A percentile compares a stretch with the other conserved stretches of the same genome.
Conservation (phyloP, 2,113 vertebrate genomes). For the Malurus cyaneus region DNA sequence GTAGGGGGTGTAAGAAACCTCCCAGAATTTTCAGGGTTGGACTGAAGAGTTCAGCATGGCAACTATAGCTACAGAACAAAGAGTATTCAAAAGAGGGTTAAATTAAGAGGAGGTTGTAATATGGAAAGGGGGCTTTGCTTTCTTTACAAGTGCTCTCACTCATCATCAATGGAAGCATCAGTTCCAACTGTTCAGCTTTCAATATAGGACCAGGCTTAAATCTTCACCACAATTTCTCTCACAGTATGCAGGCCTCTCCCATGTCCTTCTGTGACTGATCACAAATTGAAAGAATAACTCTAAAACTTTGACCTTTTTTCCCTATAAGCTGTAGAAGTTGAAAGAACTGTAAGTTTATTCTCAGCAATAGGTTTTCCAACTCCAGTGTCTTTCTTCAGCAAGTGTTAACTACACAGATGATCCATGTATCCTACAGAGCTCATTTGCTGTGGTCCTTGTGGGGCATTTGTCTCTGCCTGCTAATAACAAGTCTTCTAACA, state of each 20-base stretch:
- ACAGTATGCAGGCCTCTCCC: not conserved
- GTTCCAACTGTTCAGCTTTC: not conserved
- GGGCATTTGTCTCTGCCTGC: not conserved
- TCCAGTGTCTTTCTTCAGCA: not conserved
- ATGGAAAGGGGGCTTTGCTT: not conserved
- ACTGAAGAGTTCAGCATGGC: not conserved
- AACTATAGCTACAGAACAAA: not conserved
- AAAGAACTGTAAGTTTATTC: not conserved
- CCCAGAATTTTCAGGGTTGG: not conserved
- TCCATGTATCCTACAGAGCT: not conserved
- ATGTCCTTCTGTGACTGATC: not conserved
- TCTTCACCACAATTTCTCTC: not conserved
- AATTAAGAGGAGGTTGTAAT: constrained; percentile 1
- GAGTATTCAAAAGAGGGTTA: not conserved
- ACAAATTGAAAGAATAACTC: not conserved
- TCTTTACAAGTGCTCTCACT: not conserved
- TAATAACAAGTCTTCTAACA: not conserved
- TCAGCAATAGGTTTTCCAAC: not conserved
- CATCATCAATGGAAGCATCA: not conserved
- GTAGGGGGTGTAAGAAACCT: not conserved
- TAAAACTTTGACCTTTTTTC: not conserved
- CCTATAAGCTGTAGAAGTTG: not conserved
- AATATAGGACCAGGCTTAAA: not conserved
- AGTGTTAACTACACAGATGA: not conserved
- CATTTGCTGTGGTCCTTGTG: not conserved